Conservation (phyloP, 2,888 invertebrate species). For the Dynastes hyllus region DNA sequence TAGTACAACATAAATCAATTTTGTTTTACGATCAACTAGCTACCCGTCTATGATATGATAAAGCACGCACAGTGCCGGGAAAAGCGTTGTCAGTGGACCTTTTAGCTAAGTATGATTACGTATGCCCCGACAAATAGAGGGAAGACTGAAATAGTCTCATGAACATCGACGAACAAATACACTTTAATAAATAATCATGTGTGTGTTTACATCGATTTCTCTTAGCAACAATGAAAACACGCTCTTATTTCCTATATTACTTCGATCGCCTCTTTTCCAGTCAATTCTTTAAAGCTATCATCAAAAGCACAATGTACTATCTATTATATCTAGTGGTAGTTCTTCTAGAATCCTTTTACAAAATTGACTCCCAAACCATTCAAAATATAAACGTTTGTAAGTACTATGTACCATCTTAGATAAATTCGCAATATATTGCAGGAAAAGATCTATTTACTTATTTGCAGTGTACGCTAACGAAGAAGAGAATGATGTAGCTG, state of each 20-base stretch:
- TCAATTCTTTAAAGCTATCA: constrained; percentile 12
- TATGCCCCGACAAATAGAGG: background rate
- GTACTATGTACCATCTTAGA: constrained; percentile 66
- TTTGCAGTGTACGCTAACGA: constrained; percentile 82
- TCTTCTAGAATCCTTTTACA: background rate
- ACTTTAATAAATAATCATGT: constrained; percentile 59
- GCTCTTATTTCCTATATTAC: background rate
- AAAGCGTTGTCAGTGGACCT: background rate
- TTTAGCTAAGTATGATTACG: too few species aligned
- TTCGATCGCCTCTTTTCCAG: constrained; percentile 4
- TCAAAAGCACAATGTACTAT: constrained; percentile 26
- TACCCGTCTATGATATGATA: background rate
- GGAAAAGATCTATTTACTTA: background rate
- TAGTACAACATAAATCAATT: constrained; percentile 23
- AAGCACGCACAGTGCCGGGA: constrained; percentile 1
- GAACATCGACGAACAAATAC: constrained; percentile 20
- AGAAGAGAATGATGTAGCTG: constrained; percentile 81
- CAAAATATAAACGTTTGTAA: constrained; percentile 84
- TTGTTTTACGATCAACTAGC: constrained; percentile 9
- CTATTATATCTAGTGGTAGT: constrained; percentile 4
- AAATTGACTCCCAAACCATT: constrained; percentile 74
- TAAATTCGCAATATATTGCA: constrained; percentile 8
- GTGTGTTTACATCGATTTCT: constrained; percentile 60
- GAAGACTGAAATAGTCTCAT: background rate
- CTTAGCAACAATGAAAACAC: constrained; percentile 58